Evolutionary conservation across 2,888 invertebrate species (phyloP).

Genomic region (Drosophila lutescens): DNA sequence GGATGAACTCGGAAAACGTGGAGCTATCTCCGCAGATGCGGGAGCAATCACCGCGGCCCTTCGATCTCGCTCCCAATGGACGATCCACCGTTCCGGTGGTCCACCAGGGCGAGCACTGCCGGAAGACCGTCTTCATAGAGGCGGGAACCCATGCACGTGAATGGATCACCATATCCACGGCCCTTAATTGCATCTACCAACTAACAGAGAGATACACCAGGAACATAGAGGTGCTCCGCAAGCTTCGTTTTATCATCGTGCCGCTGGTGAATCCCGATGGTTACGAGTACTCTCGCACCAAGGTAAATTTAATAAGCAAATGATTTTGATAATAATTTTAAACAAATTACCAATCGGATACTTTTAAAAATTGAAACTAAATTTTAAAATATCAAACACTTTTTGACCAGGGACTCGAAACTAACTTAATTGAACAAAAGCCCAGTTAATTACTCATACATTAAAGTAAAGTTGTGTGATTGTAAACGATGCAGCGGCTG

Average conservation of each 20-base stretch:
- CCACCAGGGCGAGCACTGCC: slow-evolving; percentile 44
- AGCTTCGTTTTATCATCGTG: slow-evolving; percentile 88
- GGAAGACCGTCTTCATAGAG: slow-evolving; percentile 83
- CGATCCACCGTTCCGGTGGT: slow-evolving; percentile 26
- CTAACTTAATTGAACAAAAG: too few species aligned
- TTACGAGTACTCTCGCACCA: slow-evolving; percentile 87
- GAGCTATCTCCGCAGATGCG: slow-evolving; percentile 50
- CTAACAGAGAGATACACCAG: slow-evolving; percentile 85
- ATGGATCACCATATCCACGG: slow-evolving; percentile 88
- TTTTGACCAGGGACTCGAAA: too few species aligned
- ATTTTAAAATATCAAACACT: too few species aligned
- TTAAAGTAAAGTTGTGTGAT: too few species aligned
- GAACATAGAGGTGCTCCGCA: slow-evolving; percentile 85
- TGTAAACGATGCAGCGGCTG: not conserved
- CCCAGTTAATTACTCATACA: too few species aligned
- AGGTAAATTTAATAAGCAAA: slow-evolving; percentile 70
- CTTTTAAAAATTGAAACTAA: too few species aligned
- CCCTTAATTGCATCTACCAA: slow-evolving; percentile 87
- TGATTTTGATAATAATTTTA: not conserved
- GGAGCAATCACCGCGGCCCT: slow-evolving; percentile 40
- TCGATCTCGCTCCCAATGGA: not conserved
- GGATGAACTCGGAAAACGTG: slow-evolving; percentile 69
- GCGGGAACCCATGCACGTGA: slow-evolving; percentile 87
- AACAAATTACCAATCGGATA: not conserved
- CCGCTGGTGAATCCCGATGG: slow-evolving; percentile 90